Evolutionary conservation across 2,113 vertebrate genomes (phyloP).

Genomic region (Amphiprion percula): DNA sequence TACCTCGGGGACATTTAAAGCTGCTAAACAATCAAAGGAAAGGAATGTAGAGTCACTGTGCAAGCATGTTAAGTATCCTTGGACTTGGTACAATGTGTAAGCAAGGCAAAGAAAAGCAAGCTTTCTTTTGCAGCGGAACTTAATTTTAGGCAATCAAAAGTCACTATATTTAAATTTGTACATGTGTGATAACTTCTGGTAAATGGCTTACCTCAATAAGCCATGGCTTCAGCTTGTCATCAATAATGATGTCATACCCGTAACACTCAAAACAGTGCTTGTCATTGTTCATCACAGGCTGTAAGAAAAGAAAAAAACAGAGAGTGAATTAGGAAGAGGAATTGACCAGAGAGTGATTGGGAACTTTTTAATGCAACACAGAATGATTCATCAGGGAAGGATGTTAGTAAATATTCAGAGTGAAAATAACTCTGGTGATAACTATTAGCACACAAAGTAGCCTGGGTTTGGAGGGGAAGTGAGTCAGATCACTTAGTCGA

Average conservation of each 20-base stretch:
- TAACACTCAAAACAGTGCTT: constrained; percentile 99
- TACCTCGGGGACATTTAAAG: constrained; percentile 42
- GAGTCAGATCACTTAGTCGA: constrained; percentile 27
- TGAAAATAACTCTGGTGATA: neutral
- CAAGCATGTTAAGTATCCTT: constrained; percentile 24
- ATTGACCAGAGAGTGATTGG: neutral
- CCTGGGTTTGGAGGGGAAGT: constrained; percentile 37
- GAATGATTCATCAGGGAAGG: neutral
- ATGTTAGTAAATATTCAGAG: constrained; percentile 14
- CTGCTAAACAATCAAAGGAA: constrained; percentile 28
- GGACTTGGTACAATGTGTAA: neutral
- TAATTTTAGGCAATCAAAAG: too few relatives aligned
- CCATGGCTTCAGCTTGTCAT: constrained; percentile 97
- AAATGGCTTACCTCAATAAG: constrained; percentile 92
- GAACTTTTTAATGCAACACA: constrained; percentile 3
- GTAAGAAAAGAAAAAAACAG: neutral
- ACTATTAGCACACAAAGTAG: neutral
- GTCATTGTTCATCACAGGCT: constrained; percentile 99
- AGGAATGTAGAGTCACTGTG: constrained; percentile 17
- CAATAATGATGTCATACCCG: constrained; percentile 98
- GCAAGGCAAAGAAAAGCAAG: neutral
- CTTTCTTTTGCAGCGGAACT: too few relatives aligned
- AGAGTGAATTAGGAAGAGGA: neutral
- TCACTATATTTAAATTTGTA: neutral
- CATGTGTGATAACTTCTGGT: neutral